Base-by-base conservation (phyloP, 2,113 vertebrate genomes). In the Rhea pennata region DNA sequence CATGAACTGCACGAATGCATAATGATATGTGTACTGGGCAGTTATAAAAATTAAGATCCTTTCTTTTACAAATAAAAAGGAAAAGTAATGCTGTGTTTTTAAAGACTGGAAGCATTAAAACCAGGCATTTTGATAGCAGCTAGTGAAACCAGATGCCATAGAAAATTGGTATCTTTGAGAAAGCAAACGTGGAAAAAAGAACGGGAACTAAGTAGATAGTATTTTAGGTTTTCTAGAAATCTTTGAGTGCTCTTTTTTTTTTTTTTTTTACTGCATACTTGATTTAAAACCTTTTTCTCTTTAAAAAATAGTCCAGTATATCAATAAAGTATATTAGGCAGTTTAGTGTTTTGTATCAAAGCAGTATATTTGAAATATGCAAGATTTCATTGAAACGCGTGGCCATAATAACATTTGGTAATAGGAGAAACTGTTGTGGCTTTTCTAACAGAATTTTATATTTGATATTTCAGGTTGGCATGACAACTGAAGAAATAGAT, bases 401-500 rank as follows among this genome's bases (percentile, higher is more conserved):
- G 83, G 71, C 86, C 95, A 83, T 81, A 95, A 77, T 79, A 75
- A 80, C 62, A 61, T 92, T 95, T 73, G 70, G 12, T 94, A 95
- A 91, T 80, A 93, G 24, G 82, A 92, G 82, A 90, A 96, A 97
- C 75, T 97, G 24, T 95, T 90, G 96, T 92, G 93, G 97, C 71
- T 97, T 87, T 95, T 86, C 54, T 96, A 96, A 79, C 83, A 88
- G 58, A 90, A 76, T 97, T 94, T 97, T 96, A 95, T 97, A 81
- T 97, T 98, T 96, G 88, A 93, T 98, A 92, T 97, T 98, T 97
- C 96, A 99, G 99, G 98, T 99, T 98, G 99, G 99, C 95, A 99
- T 99, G 99, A 99, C 99, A 97, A 99, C 99, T 90, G 99, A 99
- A 97, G 99, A 99, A 98, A 99, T 99, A 95, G 99, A 99, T 98